These are phyloP conservation scores for Falco cherrug DNA, from an alignment of 2,797 vertebrate genomes.

Conservation along the genomic window DNA sequence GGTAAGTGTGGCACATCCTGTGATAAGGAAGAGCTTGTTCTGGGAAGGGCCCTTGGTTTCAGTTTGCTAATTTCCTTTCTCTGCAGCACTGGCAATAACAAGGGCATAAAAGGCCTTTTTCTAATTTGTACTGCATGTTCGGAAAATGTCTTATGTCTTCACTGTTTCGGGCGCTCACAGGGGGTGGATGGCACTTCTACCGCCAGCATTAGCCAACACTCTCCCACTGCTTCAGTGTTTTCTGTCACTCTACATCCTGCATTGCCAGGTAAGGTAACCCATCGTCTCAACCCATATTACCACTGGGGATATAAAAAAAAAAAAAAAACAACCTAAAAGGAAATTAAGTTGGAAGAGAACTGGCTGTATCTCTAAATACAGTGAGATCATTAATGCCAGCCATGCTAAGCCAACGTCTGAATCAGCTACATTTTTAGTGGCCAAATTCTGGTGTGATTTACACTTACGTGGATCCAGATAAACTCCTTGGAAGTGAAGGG, in stretches of 20 bases:
- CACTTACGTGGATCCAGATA: background rate
- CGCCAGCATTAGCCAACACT: fast-evolving
- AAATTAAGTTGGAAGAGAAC: background rate
- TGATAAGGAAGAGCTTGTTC: slow-evolving; percentile 27
- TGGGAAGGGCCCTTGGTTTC: slow-evolving; percentile 1
- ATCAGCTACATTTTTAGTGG: background rate
- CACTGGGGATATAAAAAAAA: background rate
- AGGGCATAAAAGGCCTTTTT: background rate
- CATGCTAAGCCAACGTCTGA: background rate
- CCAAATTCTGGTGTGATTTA: background rate
- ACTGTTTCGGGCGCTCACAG: background rate
- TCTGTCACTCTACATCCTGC: background rate
- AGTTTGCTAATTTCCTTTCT: slow-evolving; percentile 27
- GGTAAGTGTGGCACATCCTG: background rate
- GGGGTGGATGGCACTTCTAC: background rate
- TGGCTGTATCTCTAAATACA: background rate
- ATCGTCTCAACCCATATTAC: background rate
- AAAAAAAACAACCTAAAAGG: background rate
- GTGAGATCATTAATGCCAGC: background rate
- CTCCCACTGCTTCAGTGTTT: background rate
- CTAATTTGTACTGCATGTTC: background rate
- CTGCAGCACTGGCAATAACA: background rate
- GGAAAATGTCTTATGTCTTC: background rate
- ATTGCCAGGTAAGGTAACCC: background rate
- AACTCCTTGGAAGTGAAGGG: background rate